Evolutionary conservation across 2,113 vertebrate species (phyloP).

Genomic region (Chloebia gouldiae): DNA sequence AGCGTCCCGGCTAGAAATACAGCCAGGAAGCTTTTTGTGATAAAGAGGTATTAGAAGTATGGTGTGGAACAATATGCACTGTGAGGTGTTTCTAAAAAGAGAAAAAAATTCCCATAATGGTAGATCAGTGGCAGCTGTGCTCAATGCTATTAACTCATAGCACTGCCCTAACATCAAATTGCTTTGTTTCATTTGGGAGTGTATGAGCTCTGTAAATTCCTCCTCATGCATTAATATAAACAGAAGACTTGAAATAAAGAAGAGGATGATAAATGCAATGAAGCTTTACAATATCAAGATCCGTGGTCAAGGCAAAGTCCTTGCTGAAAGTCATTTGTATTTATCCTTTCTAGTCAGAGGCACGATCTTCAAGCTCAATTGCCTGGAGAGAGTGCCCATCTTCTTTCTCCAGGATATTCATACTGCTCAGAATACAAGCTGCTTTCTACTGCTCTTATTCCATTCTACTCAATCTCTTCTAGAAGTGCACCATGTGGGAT

Average conservation of each 20-base stretch:
- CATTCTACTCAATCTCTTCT: neutral
- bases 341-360: neutral
- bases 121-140: neutral
- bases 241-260: neutral
- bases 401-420: neutral
- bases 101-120: neutral
- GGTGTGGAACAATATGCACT: neutral
- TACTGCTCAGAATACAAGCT: neutral
- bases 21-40: constrained; percentile 11
- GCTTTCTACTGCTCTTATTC: neutral
- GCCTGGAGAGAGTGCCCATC: neutral
- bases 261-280: neutral
- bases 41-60: constrained; percentile 1
- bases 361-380: neutral
- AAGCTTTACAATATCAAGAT: neutral
- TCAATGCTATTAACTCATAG: neutral
- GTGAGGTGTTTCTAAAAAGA: constrained; percentile 36
- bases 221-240: neutral
- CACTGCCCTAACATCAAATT: neutral
- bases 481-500: neutral
- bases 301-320: neutral
- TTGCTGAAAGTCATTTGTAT: neutral
- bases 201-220: neutral
- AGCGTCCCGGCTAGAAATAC: neutral
- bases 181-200: neutral